Percentiles rank a stretch among this genome's conserved stretches.
These are phyloP conservation scores for Suncus etruscus DNA, from an alignment of 2,113 vertebrate species.

Conservation along the genomic window DNA sequence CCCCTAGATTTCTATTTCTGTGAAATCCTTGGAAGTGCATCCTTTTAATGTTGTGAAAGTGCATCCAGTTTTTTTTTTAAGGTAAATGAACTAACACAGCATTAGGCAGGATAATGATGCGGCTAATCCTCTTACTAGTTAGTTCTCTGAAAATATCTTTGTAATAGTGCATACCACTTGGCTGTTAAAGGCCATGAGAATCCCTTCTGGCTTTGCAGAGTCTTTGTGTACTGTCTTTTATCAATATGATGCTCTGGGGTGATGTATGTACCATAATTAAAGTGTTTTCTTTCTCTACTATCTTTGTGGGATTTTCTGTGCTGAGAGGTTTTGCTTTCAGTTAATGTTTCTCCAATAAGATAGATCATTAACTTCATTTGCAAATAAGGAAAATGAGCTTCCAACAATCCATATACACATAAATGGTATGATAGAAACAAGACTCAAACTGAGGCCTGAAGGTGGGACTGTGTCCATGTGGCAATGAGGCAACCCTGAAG, in stretches of 20 bases:
- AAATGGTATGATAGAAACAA: neutral
- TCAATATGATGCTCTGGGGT: neutral
- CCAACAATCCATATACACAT: neutral
- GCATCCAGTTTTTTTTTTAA: neutral
- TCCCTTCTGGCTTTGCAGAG: neutral
- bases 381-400: too few relatives aligned
- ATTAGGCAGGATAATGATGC: neutral
- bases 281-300: neutral
- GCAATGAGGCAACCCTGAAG: neutral
- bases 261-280: neutral
- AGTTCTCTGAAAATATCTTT: neutral
- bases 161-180: neutral
- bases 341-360: neutral
- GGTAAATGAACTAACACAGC: neutral
- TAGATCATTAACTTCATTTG: neutral
- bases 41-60: neutral
- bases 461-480: neutral
- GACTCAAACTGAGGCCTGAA: neutral
- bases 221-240: too few relatives aligned
- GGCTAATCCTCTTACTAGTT: neutral
- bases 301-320: neutral
- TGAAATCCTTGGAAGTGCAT: neutral
- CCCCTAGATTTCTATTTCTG: neutral
- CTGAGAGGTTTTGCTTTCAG: neutral
- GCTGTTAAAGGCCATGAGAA: neutral